Evolutionary conservation across 2,797 vertebrate genomes (phyloP).

Genomic region (Rhinogobio ventralis): DNA sequence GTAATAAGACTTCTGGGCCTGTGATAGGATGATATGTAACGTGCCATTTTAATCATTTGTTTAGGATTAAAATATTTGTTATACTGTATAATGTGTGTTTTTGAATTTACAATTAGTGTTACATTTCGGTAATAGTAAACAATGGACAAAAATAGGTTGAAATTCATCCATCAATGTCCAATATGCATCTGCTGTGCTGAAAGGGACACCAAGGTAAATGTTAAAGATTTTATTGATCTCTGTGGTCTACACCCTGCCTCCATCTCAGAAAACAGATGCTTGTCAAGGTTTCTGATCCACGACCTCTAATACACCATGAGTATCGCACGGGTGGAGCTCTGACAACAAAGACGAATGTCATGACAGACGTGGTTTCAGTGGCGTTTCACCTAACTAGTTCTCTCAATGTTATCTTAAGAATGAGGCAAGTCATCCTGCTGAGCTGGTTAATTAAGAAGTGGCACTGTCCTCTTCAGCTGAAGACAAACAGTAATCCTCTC

Average conservation of each 20-base stretch:
- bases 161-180: constrained; percentile 38
- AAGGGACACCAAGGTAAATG: constrained; percentile 31
- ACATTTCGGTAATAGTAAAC: background rate
- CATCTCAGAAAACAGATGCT: constrained; percentile 24
- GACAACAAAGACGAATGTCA: constrained; percentile 40
- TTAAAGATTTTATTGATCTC: constrained; percentile 58
- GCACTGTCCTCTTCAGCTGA: constrained; percentile 29
- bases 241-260: constrained; percentile 40
- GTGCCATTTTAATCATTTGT: constrained; percentile 29
- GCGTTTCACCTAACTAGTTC: constrained; percentile 53
- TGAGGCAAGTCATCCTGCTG: constrained; percentile 48
- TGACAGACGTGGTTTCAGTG: constrained; percentile 34
- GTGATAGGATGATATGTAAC: constrained; percentile 20
- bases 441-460: constrained; percentile 53
- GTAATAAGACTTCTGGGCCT: constrained; percentile 32
- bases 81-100: background rate
- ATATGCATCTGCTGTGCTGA: constrained; percentile 41
- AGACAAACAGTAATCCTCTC: constrained; percentile 44
- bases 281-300: constrained; percentile 25
- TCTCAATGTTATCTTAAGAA: constrained; percentile 61
- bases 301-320: constrained; percentile 42
- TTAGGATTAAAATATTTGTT: background rate
- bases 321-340: constrained; percentile 34
- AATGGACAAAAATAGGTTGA: background rate
- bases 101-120: background rate